Evolutionary conservation across 2,888 invertebrate species (phyloP).

Genomic region (Cartodere bifasciata): DNA sequence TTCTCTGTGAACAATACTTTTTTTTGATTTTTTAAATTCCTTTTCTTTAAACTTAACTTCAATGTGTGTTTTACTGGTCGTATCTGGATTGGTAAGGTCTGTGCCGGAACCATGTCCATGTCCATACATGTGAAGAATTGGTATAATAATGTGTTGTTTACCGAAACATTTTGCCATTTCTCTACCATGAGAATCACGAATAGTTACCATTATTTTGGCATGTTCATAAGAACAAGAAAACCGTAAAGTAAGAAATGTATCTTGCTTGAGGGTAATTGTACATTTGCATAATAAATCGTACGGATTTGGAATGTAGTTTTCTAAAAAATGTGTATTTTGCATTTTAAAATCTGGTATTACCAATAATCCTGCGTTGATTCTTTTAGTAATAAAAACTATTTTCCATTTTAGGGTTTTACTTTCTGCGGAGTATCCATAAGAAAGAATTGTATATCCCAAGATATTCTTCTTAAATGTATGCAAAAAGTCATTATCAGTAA

Average conservation of each 20-base stretch:
- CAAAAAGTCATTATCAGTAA: constrained; percentile 20
- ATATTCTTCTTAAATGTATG: constrained; percentile 21
- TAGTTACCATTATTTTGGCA: constrained; percentile 16
- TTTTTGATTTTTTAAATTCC: too few relatives aligned
- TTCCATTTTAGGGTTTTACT: constrained; percentile 20
- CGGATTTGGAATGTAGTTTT: constrained; percentile 18
- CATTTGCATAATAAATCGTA: constrained; percentile 17
- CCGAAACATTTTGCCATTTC: constrained; percentile 15
- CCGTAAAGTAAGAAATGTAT: constrained; percentile 16
- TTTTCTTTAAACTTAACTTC: background rate
- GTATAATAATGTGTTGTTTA: too few relatives aligned
- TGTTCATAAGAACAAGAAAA: constrained; percentile 14
- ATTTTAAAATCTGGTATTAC: constrained; percentile 14
- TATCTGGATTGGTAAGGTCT: too few relatives aligned
- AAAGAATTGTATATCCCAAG: constrained; percentile 28
- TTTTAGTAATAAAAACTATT: constrained; percentile 19
- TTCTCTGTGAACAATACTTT: background rate
- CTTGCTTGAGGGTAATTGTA: constrained; percentile 14
- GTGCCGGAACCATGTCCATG: too few relatives aligned
- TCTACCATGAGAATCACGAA: constrained; percentile 13
- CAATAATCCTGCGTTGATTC: constrained; percentile 9
- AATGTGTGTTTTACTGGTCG: background rate
- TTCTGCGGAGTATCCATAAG: constrained; percentile 25
- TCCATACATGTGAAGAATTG: too few relatives aligned
- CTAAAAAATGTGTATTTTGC: constrained; percentile 7